phyloP scores from a whole-genome alignment of 2,888 invertebrate species.

The Cancer borealis region DNA sequence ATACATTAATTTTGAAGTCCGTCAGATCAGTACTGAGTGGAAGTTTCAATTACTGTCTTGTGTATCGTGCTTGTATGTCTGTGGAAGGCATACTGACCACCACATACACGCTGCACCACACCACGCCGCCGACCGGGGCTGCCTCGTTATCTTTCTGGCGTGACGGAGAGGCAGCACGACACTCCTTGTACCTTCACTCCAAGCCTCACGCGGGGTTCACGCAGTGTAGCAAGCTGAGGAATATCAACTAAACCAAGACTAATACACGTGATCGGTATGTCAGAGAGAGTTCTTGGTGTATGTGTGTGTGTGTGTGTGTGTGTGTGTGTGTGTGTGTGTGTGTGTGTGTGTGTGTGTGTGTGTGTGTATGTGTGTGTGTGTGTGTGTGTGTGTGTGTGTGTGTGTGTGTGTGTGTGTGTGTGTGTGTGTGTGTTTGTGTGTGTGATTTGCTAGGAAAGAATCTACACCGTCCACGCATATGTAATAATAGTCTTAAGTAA shows the following conservation, averaged over 20 bases:
- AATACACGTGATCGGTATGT: not conserved
- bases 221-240: not conserved
- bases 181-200: not conserved
- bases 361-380: too few species aligned
- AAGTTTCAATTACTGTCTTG: not conserved
- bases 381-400: not conserved
- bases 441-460: not conserved
- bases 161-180: slow-evolving; percentile 7
- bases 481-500: not conserved
- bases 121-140: not conserved
- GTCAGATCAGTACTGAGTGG: not conserved
- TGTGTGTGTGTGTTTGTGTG: too few species aligned
- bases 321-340: too few species aligned
- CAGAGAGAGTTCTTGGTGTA: not conserved
- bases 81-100: not conserved
- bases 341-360: too few species aligned
- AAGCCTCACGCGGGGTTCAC: not conserved
- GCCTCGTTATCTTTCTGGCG: not conserved
- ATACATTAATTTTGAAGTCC: not conserved
- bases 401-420: too few species aligned
- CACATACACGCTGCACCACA: not conserved
- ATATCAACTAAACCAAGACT: not conserved
- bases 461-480: not conserved
- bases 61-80: not conserved
- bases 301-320: not conserved